Percentiles rank a stretch among this genome's conserved stretches.
phyloP scores from a whole-genome alignment of 2,888 invertebrate species.

The Cyaniris semiargus region DNA sequence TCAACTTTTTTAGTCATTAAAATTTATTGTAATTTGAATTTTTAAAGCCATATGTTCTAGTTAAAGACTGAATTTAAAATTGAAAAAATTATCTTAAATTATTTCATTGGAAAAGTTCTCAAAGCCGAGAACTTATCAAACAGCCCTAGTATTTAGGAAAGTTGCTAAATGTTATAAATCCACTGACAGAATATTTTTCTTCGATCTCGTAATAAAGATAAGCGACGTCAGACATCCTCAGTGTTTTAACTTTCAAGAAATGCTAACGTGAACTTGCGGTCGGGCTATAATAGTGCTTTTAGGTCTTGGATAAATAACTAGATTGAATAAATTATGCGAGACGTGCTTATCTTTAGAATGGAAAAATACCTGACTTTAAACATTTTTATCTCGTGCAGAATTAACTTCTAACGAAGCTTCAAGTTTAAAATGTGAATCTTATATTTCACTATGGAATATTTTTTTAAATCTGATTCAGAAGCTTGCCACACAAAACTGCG shows the following conservation, averaged over 20 bases:
- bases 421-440: conserved; percentile 4
- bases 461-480: background rate
- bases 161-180: background rate
- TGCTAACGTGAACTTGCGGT: conserved; percentile 13
- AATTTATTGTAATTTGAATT: no score
- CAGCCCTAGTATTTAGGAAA: background rate
- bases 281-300: conserved; percentile 18
- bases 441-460: background rate
- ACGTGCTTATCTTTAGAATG: conserved; percentile 28
- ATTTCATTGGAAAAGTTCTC: no score
- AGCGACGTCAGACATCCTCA: conserved; percentile 1
- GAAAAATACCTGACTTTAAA: conserved; percentile 12
- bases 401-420: conserved; percentile 4
- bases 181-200: background rate
- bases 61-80: no score
- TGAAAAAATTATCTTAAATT: no score
- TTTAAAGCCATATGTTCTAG: no score
- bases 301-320: conserved; percentile 22
- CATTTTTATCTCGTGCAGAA: background rate
- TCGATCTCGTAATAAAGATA: background rate
- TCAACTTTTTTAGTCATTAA: no score
- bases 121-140: no score
- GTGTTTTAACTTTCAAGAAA: conserved; percentile 23
- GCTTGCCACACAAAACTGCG: background rate
- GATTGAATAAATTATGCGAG: conserved; percentile 24